Conservation (phyloP, 2,888 invertebrate species). For the Azorinus chamasolen region DNA sequence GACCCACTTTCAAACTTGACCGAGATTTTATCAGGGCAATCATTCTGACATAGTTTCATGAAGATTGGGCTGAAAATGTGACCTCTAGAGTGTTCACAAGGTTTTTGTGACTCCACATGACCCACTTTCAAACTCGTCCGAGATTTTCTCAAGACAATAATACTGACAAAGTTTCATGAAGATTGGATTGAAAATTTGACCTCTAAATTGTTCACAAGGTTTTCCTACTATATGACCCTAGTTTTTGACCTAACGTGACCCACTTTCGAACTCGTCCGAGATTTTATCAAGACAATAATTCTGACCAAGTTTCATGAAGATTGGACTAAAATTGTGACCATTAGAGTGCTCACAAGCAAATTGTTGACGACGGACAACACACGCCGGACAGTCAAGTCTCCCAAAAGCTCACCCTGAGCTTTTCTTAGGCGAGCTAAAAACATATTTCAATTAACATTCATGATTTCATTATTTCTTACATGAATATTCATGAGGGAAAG, state of each 20-base stretch:
- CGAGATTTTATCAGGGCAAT: not conserved
- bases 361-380: too few relatives aligned
- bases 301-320: slow-evolving; percentile 6
- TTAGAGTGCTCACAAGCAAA: slow-evolving; percentile 11
- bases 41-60: slow-evolving; percentile 1
- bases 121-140: not conserved
- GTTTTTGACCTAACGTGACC: slow-evolving; percentile 17
- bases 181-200: not conserved
- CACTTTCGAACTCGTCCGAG: slow-evolving; percentile 5
- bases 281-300: slow-evolving; percentile 14
- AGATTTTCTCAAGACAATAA: not conserved
- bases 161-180: slow-evolving; percentile 4
- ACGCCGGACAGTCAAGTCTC: too few relatives aligned
- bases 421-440: too few relatives aligned
- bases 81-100: slow-evolving; percentile 10
- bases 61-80: not conserved
- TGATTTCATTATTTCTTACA: too few relatives aligned
- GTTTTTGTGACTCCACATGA: slow-evolving; percentile 9
- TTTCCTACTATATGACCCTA: slow-evolving; percentile 17
- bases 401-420: too few relatives aligned
- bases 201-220: slow-evolving; percentile 16
- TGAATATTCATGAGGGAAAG: too few relatives aligned
- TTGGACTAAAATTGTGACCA: slow-evolving; percentile 1
- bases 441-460: too few relatives aligned
- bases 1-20: too few relatives aligned